phyloP scores from a whole-genome alignment of 2,797 vertebrate species.

The Lepus oiostolus region DNA sequence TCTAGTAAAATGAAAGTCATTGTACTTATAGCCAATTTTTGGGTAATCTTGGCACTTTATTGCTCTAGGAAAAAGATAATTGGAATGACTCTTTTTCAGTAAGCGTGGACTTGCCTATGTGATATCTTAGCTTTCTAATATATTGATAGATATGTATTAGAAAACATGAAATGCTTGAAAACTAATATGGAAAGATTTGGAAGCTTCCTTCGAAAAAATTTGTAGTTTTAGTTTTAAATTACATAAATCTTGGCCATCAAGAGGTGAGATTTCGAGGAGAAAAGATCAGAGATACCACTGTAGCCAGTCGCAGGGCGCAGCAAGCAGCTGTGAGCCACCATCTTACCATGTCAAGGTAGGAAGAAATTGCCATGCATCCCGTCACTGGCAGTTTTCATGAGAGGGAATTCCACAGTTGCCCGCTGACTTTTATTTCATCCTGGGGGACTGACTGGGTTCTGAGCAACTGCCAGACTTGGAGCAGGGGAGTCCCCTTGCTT shows the following conservation, averaged over 20 bases:
- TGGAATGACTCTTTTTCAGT: neutral
- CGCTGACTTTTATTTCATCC: no score
- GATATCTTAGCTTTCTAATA: neutral
- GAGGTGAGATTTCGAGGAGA: neutral
- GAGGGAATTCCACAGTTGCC: no score
- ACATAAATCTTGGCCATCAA: neutral
- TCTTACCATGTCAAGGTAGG: no score
- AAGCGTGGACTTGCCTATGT: neutral
- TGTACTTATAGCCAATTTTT: neutral
- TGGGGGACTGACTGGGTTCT: no score
- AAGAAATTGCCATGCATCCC: no score
- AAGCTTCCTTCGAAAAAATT: neutral
- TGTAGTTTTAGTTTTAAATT: slow-evolving; percentile 21
- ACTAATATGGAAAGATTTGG: neutral
- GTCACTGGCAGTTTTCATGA: no score
- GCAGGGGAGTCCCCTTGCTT: no score
- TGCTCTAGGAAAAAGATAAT: slow-evolving; percentile 20
- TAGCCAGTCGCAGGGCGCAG: no score
- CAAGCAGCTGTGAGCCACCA: no score
- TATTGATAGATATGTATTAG: neutral
- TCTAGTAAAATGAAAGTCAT: neutral
- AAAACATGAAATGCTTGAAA: neutral
- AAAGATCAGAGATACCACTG: no score
- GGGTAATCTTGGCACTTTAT: neutral
- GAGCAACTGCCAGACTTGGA: no score